A percentile compares a stretch with the other conserved stretches of the same genome.
These are phyloP conservation scores for Tetraodon nigroviridis DNA, from an alignment of 2,113 vertebrate genomes.

Conservation along the genomic window DNA sequence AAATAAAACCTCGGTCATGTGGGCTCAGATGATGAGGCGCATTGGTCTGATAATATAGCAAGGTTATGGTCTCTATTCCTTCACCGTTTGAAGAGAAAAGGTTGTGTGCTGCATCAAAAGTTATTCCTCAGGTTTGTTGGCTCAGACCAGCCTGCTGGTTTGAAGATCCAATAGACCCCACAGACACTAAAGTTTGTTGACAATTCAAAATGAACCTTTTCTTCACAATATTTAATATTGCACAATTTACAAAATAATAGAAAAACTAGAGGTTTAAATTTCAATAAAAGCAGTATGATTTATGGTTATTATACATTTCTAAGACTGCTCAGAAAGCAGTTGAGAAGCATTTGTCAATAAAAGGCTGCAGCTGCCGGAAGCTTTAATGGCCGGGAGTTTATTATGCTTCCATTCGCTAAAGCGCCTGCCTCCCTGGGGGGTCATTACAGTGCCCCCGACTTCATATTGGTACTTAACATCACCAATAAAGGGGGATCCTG, in stretches of 20 bases:
- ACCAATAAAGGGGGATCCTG: conserved; percentile 66
- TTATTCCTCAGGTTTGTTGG: background rate
- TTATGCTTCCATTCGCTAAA: conserved; percentile 58
- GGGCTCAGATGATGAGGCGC: background rate
- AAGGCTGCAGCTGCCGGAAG: conserved; percentile 66
- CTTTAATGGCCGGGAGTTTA: conserved; percentile 56
- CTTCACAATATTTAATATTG: background rate
- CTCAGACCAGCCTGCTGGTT: too few relatives aligned
- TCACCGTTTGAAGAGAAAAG: background rate
- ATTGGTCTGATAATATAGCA: background rate
- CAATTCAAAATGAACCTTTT: background rate
- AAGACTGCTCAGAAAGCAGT: conserved; percentile 26
- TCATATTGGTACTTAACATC: conserved; percentile 68
- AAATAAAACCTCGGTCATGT: conserved; percentile 5
- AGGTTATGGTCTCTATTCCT: background rate
- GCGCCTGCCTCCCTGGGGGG: conserved; percentile 56
- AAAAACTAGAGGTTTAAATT: background rate
- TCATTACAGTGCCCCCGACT: conserved; percentile 64
- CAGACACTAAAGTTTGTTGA: background rate
- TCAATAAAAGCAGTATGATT: background rate
- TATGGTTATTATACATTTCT: too few relatives aligned
- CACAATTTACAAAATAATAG: background rate
- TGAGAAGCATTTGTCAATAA: conserved; percentile 51
- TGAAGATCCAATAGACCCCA: background rate
- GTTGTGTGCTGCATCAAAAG: background rate